Evolutionary conservation across 2,888 invertebrate genomes (phyloP).

Genomic region (Ophion ellenae): DNA sequence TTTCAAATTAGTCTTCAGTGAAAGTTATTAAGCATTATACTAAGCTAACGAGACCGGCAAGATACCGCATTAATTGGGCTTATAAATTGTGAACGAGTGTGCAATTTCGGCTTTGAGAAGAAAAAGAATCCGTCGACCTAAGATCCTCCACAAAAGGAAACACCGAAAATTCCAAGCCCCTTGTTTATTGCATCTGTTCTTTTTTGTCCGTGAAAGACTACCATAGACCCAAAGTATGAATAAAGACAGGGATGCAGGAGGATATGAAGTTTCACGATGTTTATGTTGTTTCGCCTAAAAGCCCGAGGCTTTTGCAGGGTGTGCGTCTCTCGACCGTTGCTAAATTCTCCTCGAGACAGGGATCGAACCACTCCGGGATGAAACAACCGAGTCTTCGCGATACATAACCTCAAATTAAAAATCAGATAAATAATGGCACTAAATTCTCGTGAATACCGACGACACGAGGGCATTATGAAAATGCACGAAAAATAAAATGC

Average conservation of each 20-base stretch:
- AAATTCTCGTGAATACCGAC: background rate
- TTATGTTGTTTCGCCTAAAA: slow-evolving; percentile 38
- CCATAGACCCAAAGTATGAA: slow-evolving; percentile 3
- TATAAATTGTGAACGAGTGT: background rate
- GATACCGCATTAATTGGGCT: background rate
- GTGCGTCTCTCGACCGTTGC: background rate
- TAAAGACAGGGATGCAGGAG: background rate
- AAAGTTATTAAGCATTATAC: slow-evolving; percentile 6
- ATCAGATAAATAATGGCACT: background rate
- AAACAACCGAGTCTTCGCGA: background rate
- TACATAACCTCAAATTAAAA: slow-evolving; percentile 6
- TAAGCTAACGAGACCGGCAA: background rate
- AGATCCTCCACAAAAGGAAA: background rate
- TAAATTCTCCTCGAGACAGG: background rate
- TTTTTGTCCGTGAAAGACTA: background rate
- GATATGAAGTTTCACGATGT: slow-evolving; percentile 24
- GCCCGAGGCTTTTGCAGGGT: background rate
- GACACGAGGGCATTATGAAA: background rate
- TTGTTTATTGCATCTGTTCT: background rate
- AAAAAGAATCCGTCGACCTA: background rate
- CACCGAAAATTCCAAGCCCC: background rate
- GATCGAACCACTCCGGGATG: background rate
- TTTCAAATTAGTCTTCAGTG: background rate
- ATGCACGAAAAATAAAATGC: background rate
- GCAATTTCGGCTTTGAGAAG: background rate